Base-by-base conservation (phyloP, 2,888 invertebrate genomes). In the Tetranychus piercei region DNA sequence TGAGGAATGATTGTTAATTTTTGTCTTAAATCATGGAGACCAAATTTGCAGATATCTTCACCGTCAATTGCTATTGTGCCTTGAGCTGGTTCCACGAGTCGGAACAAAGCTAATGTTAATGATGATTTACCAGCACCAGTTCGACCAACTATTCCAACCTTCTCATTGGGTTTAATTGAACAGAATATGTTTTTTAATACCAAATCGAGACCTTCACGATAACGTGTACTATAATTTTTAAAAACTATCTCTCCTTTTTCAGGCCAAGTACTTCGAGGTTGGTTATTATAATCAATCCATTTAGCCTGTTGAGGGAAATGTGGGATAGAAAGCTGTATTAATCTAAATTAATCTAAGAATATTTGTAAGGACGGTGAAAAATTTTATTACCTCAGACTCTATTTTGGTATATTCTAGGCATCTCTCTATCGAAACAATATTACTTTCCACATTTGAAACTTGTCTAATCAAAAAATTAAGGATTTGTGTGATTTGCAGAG, bases 171-270 rank as follows among this genome's bases (percentile, higher is more conserved):
- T 73, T 86, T 86, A 44, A 94, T 88, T 73, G 85, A 83, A 82
- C 92, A 92, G 71, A 87, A 87, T 77, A 95, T 85, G 77, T 89
- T 89, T 72, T 88, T 88, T 76, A 96, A 85, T 67, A 94, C 93
- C 75, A 94, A 87, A 80, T 94, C 93, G 74, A 92, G 83, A 43
- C 90, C 93, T 79, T 90, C 87, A 78, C 94, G 87, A 84, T 95
- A 94, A 6, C 92, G 87, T 44, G 94, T 90, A 81, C 91, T 87
- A 81, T 90, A 90, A 79, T 90, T 85, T 78, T 88, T 87, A 81
- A 96, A 90, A 78, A 87, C 87, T 66, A 96, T 88, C 67, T 87
- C 85, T 76, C 95, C 95, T 67, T 86, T 84, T 76, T 86, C 85
- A 3, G 96, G 95, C 96, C 96, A 96, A 65, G 87, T 84, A 0